These are phyloP conservation scores for Caenorhabditis sp. DNA, from an alignment of 2,888 invertebrate species.

Conservation along the genomic window DNA sequence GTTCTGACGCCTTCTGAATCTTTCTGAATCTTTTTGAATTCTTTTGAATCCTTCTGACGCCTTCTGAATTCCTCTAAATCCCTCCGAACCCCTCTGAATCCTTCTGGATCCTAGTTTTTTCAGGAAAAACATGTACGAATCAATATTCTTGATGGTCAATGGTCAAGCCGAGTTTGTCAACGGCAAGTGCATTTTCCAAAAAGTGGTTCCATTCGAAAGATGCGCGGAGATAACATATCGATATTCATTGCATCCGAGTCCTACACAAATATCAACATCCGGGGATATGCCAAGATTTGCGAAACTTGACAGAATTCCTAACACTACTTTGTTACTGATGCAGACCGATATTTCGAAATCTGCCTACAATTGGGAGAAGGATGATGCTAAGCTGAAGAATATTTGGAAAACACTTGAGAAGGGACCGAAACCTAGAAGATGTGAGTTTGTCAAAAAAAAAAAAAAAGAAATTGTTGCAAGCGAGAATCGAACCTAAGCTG, in stretches of 20 bases:
- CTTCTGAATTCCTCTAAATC: too few species aligned
- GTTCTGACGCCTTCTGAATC: too few species aligned
- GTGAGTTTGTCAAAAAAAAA: neutral
- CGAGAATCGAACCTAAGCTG: too few species aligned
- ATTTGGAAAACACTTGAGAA: neutral
- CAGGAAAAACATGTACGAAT: slow-evolving; percentile 22
- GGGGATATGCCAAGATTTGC: slow-evolving; percentile 44
- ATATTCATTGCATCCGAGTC: slow-evolving; percentile 38
- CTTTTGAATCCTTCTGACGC: too few species aligned
- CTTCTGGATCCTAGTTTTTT: neutral
- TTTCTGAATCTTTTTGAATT: too few species aligned
- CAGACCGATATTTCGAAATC: slow-evolving; percentile 23
- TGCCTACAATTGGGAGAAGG: too few species aligned
- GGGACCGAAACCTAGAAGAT: neutral
- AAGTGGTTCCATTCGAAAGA: slow-evolving; percentile 52
- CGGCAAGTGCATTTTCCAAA: slow-evolving; percentile 48
- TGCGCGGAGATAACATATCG: slow-evolving; percentile 44
- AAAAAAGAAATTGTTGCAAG: too few species aligned
- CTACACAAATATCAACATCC: too few species aligned
- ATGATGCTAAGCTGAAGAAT: neutral
- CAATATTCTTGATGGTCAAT: slow-evolving; percentile 34
- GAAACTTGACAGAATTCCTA: slow-evolving; percentile 42
- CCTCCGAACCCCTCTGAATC: too few species aligned
- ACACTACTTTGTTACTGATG: slow-evolving; percentile 50
- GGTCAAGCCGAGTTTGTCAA: slow-evolving; percentile 46